These are phyloP conservation scores for Phortica variegata DNA, from an alignment of 1,140 invertebrate species.

Conservation along the genomic window DNA sequence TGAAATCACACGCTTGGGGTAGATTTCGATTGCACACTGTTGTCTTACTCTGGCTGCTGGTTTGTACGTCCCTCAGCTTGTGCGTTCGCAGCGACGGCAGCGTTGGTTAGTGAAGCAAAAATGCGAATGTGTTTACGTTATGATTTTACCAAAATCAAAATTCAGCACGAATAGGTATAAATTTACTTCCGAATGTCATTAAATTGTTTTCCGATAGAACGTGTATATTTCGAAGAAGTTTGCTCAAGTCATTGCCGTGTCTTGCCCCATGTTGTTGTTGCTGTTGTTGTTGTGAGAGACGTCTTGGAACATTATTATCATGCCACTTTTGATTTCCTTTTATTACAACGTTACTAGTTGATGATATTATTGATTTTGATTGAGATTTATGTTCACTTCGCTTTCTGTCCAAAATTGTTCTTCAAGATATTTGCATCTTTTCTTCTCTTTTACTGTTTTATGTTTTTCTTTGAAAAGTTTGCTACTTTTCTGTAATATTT, in stretches of 20 bases:
- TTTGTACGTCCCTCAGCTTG: no score
- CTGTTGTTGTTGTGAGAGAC: neutral
- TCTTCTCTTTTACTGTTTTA: constrained; percentile 2
- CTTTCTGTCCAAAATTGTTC: no score
- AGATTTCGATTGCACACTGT: constrained; percentile 17
- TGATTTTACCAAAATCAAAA: constrained; percentile 57
- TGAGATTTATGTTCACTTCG: constrained; percentile 45
- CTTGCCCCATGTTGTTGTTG: no score
- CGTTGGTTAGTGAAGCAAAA: constrained; percentile 1
- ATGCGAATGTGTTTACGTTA: constrained; percentile 50
- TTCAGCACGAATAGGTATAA: constrained; percentile 56
- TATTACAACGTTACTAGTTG: constrained; percentile 51
- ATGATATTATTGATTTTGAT: constrained; percentile 54
- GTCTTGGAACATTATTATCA: constrained; percentile 10
- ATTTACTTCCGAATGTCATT: constrained; percentile 57
- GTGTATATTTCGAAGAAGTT: constrained; percentile 52
- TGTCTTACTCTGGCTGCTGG: constrained; percentile 19
- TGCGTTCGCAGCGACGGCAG: neutral
- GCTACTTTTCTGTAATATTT: constrained; percentile 30
- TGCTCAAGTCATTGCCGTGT: no score
- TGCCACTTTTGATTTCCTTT: constrained; percentile 25
- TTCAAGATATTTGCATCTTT: constrained; percentile 43
- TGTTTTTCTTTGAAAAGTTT: neutral
- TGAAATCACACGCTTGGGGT: constrained; percentile 46
- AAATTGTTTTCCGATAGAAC: constrained; percentile 57